Base-by-base conservation (phyloP, 2,888 invertebrate species). In the Cataglyphis cursor region DNA sequence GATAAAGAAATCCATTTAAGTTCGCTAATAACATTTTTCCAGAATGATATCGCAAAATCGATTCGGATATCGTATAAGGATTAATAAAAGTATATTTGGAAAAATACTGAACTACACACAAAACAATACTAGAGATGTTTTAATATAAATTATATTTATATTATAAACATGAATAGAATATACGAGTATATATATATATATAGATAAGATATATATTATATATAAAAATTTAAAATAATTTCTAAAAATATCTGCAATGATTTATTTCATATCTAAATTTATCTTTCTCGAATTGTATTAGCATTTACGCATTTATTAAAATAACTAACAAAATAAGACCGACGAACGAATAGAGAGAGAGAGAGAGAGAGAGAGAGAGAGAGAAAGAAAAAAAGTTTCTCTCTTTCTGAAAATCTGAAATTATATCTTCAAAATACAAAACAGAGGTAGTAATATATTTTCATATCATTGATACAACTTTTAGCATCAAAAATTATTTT, bases 1-100 rank as follows among this genome's bases (percentile, higher is more conserved):
- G 44, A 70, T 68, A 78, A 78, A 72, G 44, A 44, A 78, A 70
- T 21, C 59, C 72, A 78, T 59, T 72, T 72, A 41, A 8, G 41
- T 44, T 31, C 24, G 59, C 12, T 41, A 68, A 66, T n/a, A 66
- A 70, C 57, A 10, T 76, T 68, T 54, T 8, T 54, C 54, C 41
- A 31, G 15, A 51, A 51, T 18, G 51, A 35, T 24, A 41, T 5
- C 21, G 9, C 24, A 41, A 6, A 54, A 57, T 76, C 15, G 24
- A 44, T 59, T 65, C 35, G 24, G 24, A 41, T 21, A 28, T n/a
- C 41, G 18, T 21, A 54, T 0, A 10, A 24, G 35, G 65, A 74
- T 61, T 62, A 75, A 75, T 64, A 64, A 35, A 21, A 35, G 21
- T 10, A 38, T 44, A 18, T 38, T 72, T 28, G 10, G 15, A 44